Conservation (phyloP, 2,797 vertebrate genomes). For the Mus spretus region DNA sequence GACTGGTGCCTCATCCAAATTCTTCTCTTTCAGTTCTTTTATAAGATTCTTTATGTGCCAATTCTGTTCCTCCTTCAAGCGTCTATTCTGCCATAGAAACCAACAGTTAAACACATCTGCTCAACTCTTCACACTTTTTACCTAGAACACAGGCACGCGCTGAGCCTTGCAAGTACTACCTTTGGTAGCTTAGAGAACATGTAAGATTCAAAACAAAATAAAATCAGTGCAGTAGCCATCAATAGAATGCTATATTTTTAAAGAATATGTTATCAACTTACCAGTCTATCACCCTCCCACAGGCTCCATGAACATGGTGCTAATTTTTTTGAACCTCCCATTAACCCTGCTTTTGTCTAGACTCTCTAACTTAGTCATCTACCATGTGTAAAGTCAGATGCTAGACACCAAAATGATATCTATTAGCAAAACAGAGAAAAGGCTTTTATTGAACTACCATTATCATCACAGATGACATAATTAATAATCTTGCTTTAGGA, state of each 20-base stretch:
- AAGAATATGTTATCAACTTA: constrained; percentile 8
- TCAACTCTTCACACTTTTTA: neutral
- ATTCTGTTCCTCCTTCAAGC: constrained; percentile 87
- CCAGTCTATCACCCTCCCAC: neutral
- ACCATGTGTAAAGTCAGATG: neutral
- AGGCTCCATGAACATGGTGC: neutral
- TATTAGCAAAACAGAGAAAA: neutral
- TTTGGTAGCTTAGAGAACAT: neutral
- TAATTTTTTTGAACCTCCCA: neutral
- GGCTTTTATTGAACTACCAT: neutral
- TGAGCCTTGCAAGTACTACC: neutral
- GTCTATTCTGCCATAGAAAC: constrained; percentile 85
- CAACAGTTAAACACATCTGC: constrained; percentile 1
- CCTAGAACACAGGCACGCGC: neutral
- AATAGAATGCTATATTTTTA: constrained; percentile 6
- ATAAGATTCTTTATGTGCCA: constrained; percentile 83
- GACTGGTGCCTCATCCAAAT: constrained; percentile 78
- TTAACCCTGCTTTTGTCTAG: neutral
- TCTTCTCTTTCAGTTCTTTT: constrained; percentile 85
- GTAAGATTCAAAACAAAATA: neutral
- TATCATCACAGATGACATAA: neutral
- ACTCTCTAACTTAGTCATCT: neutral
- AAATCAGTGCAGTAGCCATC: neutral
- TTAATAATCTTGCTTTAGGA: constrained; percentile 8
- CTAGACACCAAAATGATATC: neutral